Evolutionary conservation across 2,113 vertebrate genomes (phyloP), one percentile per base, ranked within the genome.

Genomic region (Psettodes erumei): DNA sequence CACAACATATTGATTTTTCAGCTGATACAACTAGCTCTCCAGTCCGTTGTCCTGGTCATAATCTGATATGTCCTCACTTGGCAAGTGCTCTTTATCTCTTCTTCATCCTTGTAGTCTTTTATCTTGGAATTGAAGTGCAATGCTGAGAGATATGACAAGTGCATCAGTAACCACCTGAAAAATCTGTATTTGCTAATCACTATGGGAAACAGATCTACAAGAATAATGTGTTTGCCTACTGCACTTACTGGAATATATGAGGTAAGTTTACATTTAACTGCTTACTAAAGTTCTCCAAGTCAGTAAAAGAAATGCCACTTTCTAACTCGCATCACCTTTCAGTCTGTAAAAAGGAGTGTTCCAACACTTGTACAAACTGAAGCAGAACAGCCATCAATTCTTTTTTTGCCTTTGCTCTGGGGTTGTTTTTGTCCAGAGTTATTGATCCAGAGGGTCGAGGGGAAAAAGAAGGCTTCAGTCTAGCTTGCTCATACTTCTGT

Each of bases 341-440:
- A 80, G 64, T 27, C 6, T 37, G 43, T 74, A 42, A 71, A 81
- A 79, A 70, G 54, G 25, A 65, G 38, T 48, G 51, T 47, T 25
- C 5, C 21, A 28, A 40, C 47, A 18, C 55, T 67, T 80, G 32
- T 63, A 68, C 60, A 68, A 68, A 72, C 48, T 50, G 69, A 71
- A 68, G 25, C 43, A 53, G 68, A 53, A 37, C 47, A 48, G 18
- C 30, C 58, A 81, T 85, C 6, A 56, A 82, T 87, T 85, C 3
- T 48, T 78, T 70, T 63, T 74, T 71, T 68, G 16, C 66, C 40
- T 73, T 82, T 69, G 35, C 69, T 76, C 38, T 45, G 30, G 32
- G 40, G 43, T 40, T 69, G 68, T 73, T 83, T 82, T 65, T 68
- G 72, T 68, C 30, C 19, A 2, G 8, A 33, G 18, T 23, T 69